Base-by-base conservation (phyloP, 2,113 vertebrate species). In the Calyptomena viridis region DNA sequence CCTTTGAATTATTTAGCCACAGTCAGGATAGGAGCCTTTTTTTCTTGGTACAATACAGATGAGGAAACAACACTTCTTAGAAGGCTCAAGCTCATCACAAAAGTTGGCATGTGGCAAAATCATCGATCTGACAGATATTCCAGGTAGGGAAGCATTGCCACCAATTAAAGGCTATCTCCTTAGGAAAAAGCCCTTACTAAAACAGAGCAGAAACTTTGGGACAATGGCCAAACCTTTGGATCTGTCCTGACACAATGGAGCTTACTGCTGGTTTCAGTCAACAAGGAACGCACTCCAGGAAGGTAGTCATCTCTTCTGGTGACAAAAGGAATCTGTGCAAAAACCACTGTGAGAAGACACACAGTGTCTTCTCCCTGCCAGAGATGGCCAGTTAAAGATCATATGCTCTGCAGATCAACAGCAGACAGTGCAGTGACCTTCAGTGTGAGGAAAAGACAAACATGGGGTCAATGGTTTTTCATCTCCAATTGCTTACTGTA, bases 391-490 rank as follows among this genome's bases (percentile, higher is more conserved):
- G 62, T 68, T 44, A 79, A 81, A 55, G 52, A 47, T 44, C 60
- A 49, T 68, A 85, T 87, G 44, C 49, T 50, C 76, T 78, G 28
- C 39, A 87, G 44, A 76, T 79, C 52, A 91, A 68, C 46, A 76
- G 27, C 58, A 89, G 63, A 46, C 46, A 87, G 30, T 1, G 2
- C 12, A 46, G 19, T 46, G 69, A 90, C 85, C 73, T 91, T 75
- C 44, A 49, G 25, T 30, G 53, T 35, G 52, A 75, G 64, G 53
- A 89, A 60, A 94, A 95, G 73, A 77, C 44, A 93, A 95, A 88
- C 69, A 80, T 4, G 0, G 23, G 37, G 31, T 15, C 58, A 33
- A 78, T 56, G 56, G 7, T 40, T 84, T 95, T 94, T 75, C 35
- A 72, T 87, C 67, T 79, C 40, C 89, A 89, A 95, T 89, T 96